Conservation (phyloP, 2,888 invertebrate genomes). For the Drosophila atroscutellata region DNA sequence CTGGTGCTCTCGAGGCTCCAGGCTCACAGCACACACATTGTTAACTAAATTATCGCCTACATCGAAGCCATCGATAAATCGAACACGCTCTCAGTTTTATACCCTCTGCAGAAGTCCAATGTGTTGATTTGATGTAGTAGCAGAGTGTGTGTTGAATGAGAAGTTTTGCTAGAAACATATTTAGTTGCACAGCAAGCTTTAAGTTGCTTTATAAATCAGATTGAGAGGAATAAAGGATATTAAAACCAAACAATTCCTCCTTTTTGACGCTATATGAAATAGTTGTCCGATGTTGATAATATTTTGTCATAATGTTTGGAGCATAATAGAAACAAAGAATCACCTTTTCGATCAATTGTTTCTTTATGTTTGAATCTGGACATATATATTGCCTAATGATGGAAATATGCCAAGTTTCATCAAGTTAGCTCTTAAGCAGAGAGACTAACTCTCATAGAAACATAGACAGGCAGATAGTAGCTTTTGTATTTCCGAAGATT, state of each 20-base stretch:
- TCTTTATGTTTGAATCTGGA: not conserved
- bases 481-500: not conserved
- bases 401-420: too few species aligned
- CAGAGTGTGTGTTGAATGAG: not conserved
- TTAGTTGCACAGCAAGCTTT: too few species aligned
- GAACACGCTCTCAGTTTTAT: slow-evolving; percentile 29
- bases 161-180: not conserved
- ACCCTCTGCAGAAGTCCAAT: slow-evolving; percentile 28
- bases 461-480: too few species aligned
- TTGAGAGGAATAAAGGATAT: not conserved
- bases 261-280: not conserved
- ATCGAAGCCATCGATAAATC: slow-evolving; percentile 61
- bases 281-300: not conserved
- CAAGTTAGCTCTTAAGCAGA: not conserved
- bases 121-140: not conserved
- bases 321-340: not conserved
- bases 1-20: slow-evolving; percentile 17
- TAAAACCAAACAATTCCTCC: not conserved
- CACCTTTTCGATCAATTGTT: not conserved
- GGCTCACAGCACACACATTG: slow-evolving; percentile 67
- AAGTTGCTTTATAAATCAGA: too few species aligned
- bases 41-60: slow-evolving; percentile 79
- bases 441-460: not conserved
- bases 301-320: too few species aligned
- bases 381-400: not conserved